A percentile compares a stretch with the other conserved stretches of the same genome.
Conservation (phyloP, 2,113 vertebrate genomes). For the Paramisgurnus dabryanus region DNA sequence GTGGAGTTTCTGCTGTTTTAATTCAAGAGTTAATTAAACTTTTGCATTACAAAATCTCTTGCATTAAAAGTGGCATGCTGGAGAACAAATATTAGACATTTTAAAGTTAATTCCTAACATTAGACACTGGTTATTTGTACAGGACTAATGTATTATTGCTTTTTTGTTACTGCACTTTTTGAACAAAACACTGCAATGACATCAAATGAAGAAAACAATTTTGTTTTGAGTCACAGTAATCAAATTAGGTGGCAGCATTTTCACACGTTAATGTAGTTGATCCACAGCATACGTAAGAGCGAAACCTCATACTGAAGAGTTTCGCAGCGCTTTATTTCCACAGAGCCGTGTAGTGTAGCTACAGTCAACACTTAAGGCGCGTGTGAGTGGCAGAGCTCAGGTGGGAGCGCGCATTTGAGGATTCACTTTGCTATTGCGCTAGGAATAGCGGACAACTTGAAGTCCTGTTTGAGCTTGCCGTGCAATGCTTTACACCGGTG, state of each 20-base stretch:
- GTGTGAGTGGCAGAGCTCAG: slow-evolving; percentile 36
- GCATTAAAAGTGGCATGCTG: too few relatives aligned
- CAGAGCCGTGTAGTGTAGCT: neutral
- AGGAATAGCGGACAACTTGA: neutral
- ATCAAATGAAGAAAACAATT: neutral
- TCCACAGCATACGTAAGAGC: slow-evolving; percentile 22
- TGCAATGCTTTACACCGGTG: slow-evolving; percentile 58
- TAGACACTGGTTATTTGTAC: neutral
- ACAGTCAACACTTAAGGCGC: slow-evolving; percentile 39
- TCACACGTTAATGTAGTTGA: neutral
- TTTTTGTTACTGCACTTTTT: neutral
- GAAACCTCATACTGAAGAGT: neutral
- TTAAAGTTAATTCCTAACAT: neutral
- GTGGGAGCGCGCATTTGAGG: slow-evolving; percentile 50
- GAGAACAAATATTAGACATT: neutral
- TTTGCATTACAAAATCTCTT: too few relatives aligned
- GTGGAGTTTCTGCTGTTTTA: neutral
- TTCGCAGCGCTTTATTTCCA: slow-evolving; percentile 12
- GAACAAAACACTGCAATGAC: neutral
- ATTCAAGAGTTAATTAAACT: too few relatives aligned
- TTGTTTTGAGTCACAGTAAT: neutral
- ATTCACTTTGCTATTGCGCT: neutral
- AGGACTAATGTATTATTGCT: neutral
- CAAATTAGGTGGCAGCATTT: neutral
- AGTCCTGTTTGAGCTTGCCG: slow-evolving; percentile 46